A percentile compares a stretch with the other conserved stretches of the same genome.
Evolutionary conservation across 2,797 vertebrate genomes (phyloP).

Genomic region (Smutsia temminckii): DNA sequence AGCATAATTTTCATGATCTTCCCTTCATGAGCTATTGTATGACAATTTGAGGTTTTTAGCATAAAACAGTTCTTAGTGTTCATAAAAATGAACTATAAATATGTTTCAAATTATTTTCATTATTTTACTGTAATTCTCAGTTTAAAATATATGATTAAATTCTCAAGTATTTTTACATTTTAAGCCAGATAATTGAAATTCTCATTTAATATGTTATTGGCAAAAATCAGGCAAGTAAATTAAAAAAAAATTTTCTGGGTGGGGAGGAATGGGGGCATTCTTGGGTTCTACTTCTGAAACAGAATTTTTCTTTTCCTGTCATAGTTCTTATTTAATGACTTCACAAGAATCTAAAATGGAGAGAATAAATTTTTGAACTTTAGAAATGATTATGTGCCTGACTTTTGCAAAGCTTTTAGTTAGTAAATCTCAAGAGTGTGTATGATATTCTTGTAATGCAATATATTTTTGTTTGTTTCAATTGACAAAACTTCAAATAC

Average conservation of each 20-base stretch:
- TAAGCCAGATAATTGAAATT: not conserved
- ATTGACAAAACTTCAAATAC: not conserved
- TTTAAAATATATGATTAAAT: constrained; percentile 19
- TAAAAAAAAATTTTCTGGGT: not conserved
- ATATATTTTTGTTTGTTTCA: not conserved
- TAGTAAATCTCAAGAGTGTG: not conserved
- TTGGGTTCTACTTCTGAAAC: not conserved
- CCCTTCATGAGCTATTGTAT: not conserved
- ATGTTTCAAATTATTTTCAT: constrained; percentile 29
- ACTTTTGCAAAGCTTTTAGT: not conserved
- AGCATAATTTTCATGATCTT: not conserved
- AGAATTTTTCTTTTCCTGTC: not conserved
- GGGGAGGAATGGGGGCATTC: not conserved
- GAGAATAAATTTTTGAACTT: not conserved
- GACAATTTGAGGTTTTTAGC: not conserved
- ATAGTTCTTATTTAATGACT: not conserved
- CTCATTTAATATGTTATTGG: not conserved
- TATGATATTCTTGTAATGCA: not conserved
- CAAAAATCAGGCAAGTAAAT: constrained; percentile 4
- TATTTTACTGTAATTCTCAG: not conserved
- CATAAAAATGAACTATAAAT: not conserved
- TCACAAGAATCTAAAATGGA: not conserved
- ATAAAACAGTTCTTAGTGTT: constrained; percentile 26
- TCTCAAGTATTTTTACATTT: not conserved
- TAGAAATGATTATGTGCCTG: not conserved